phyloP scores from a whole-genome alignment of 2,797 vertebrate genomes.

The Chrysolophus pictus region DNA sequence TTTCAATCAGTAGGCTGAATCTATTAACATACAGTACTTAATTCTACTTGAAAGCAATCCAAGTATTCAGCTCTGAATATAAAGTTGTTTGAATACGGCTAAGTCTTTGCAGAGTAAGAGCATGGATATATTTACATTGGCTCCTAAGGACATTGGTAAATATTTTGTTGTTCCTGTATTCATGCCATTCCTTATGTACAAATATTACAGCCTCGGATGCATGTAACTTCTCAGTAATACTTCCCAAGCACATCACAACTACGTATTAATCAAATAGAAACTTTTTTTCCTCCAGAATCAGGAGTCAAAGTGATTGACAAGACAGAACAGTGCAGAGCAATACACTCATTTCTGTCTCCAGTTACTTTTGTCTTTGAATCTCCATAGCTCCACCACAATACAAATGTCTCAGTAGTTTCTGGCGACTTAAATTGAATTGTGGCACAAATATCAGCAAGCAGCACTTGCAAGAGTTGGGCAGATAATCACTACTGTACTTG shows the following conservation, averaged over 20 bases:
- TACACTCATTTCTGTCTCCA: neutral
- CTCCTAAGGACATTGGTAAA: conserved; percentile 55
- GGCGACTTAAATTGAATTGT: neutral
- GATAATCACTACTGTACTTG: neutral
- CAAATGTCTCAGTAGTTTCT: neutral
- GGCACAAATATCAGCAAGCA: neutral
- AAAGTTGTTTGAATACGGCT: conserved; percentile 25
- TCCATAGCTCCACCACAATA: neutral
- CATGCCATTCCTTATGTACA: conserved; percentile 19
- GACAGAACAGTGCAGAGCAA: neutral
- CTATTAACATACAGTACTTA: conserved; percentile 56
- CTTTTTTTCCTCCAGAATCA: neutral
- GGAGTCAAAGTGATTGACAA: neutral
- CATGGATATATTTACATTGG: conserved; percentile 58
- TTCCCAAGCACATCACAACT: neutral
- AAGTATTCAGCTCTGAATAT: conserved; percentile 42
- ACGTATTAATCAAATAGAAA: neutral
- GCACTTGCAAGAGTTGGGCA: neutral
- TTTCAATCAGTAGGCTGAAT: conserved; percentile 55
- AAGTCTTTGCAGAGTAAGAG: conserved; percentile 32
- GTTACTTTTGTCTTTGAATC: neutral
- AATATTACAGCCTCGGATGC: conserved; percentile 15
- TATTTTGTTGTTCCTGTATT: conserved; percentile 58
- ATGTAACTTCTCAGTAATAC: neutral
- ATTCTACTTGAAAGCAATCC: conserved; percentile 54